Evolutionary conservation across 2,888 invertebrate species (phyloP).

Genomic region (Deilephila porcellus): DNA sequence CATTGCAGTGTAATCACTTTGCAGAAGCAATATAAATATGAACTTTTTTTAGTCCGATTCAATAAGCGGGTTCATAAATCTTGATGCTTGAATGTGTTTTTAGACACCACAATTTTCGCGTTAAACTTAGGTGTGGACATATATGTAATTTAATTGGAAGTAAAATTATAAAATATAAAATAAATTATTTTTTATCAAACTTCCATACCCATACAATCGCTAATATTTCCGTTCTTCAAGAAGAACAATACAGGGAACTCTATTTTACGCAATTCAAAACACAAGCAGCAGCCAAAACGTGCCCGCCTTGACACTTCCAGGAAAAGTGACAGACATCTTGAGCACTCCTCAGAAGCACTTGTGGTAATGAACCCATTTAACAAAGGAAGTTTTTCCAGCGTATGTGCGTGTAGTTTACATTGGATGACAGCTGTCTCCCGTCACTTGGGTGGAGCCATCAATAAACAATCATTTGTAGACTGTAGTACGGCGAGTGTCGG

Average conservation of each 20-base stretch:
- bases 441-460: constrained; percentile 8
- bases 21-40: no score
- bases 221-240: no score
- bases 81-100: no score
- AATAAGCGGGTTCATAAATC: no score
- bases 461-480: constrained; percentile 6
- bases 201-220: no score
- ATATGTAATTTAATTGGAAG: no score
- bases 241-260: not conserved
- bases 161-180: no score
- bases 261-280: not conserved
- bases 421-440: constrained; percentile 20
- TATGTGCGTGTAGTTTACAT: constrained; percentile 19
- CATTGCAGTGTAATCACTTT: no score
- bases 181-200: no score
- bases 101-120: no score
- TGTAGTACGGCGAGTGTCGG: not conserved
- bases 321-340: constrained; percentile 12
- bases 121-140: no score
- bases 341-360: not conserved
- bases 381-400: constrained; percentile 20
- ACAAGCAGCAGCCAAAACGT: not conserved
- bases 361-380: constrained; percentile 23
- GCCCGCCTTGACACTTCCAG: constrained; percentile 1
- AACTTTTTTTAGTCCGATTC: no score